Conservation (phyloP, 2,888 invertebrate genomes). For the Scelioninae gen. 2 region DNA sequence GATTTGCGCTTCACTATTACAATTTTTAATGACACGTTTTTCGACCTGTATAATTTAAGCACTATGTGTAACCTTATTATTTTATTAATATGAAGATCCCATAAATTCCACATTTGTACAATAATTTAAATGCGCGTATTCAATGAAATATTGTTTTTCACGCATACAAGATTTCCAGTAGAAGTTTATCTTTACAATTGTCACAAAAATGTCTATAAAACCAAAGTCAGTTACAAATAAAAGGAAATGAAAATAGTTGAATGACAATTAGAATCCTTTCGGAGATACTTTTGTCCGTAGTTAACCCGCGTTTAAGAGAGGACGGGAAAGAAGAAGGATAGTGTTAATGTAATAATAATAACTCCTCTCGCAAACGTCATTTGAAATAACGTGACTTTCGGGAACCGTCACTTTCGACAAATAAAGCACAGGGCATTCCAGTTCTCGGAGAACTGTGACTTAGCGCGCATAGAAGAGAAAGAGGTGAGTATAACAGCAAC, state of each 20-base stretch:
- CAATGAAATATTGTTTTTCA: too few species aligned
- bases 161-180: too few species aligned
- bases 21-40: too few species aligned
- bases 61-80: too few species aligned
- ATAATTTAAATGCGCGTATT: too few species aligned
- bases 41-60: too few species aligned
- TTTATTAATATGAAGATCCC: too few species aligned
- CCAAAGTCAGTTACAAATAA: slow-evolving; percentile 27
- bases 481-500: slow-evolving; percentile 59
- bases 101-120: too few species aligned
- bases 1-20: too few species aligned
- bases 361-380: slow-evolving; percentile 32
- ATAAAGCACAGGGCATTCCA: slow-evolving; percentile 56
- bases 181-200: too few species aligned
- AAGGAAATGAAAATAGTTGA: slow-evolving; percentile 48
- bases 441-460: slow-evolving; percentile 53
- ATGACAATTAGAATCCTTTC: slow-evolving; percentile 39
- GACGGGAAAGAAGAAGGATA: slow-evolving; percentile 27
- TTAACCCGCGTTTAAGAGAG: slow-evolving; percentile 25
- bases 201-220: slow-evolving; percentile 7
- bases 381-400: slow-evolving; percentile 44
- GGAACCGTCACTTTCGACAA: slow-evolving; percentile 56
- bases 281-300: slow-evolving; percentile 42
- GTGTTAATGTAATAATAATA: slow-evolving; percentile 58
- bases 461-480: slow-evolving; percentile 51